These are phyloP conservation scores for Drosophila oshimai DNA, from an alignment of 1,140 invertebrate species.

Conservation along the genomic window DNA sequence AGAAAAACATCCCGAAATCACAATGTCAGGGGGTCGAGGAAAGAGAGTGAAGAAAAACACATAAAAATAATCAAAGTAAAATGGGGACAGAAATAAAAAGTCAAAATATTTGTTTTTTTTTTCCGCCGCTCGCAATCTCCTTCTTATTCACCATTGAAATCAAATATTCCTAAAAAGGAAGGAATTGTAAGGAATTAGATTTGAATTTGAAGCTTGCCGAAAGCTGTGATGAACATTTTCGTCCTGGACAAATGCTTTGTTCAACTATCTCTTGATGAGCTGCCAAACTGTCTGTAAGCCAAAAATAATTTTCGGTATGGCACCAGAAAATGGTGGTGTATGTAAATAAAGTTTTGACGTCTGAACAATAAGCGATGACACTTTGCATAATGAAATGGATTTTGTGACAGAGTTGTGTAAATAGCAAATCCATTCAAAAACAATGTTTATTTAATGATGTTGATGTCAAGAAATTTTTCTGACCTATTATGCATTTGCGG, in stretches of 20 bases:
- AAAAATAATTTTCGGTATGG: constrained; percentile 20
- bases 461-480: background rate
- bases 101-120: constrained; percentile 40
- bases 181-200: constrained; percentile 32
- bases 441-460: constrained; percentile 1
- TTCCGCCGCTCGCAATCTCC: background rate
- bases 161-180: constrained; percentile 37
- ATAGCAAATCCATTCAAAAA: background rate
- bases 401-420: constrained; percentile 1
- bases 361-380: constrained; percentile 31
- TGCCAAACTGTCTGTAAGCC: constrained; percentile 25
- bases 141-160: constrained; percentile 23
- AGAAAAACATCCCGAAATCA: background rate
- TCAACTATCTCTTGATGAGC: constrained; percentile 41
- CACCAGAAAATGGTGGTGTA: constrained; percentile 16
- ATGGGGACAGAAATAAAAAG: constrained; percentile 11
- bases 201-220: constrained; percentile 23
- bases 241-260: constrained; percentile 22
- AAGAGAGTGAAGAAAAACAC: background rate
- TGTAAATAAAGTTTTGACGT: constrained; percentile 18
- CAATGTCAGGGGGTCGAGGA: background rate
- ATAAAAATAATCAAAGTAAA: constrained; percentile 5
- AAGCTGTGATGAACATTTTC: constrained; percentile 7
- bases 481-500: background rate
- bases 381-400: constrained; percentile 43